Conservation (phyloP, 2,797 vertebrate genomes). For the Trachurus trachurus region DNA sequence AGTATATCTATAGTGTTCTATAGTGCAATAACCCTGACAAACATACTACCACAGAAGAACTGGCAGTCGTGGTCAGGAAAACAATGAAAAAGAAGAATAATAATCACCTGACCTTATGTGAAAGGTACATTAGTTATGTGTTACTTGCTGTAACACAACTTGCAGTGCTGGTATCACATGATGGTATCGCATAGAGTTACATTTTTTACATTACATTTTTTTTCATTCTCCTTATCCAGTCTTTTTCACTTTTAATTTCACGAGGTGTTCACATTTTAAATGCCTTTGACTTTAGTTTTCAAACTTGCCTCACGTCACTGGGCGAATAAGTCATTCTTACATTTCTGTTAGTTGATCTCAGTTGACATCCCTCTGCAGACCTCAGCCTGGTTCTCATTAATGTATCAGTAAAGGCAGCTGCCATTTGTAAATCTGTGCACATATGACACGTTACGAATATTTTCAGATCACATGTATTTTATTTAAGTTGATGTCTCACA, state of each 20-base stretch:
- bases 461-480: constrained; percentile 20
- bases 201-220: too few relatives aligned
- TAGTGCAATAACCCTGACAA: constrained; percentile 14
- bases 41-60: background rate
- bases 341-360: background rate
- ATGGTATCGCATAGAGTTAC: background rate
- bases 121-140: background rate
- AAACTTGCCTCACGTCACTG: background rate
- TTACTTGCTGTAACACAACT: background rate
- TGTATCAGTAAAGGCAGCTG: constrained; percentile 21
- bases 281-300: background rate
- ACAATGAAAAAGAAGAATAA: background rate
- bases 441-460: background rate
- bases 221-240: constrained; percentile 4
- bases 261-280: background rate
- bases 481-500: constrained; percentile 4
- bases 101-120: background rate
- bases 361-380: constrained; percentile 7
- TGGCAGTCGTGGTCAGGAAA: background rate
- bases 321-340: background rate
- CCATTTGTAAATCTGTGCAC: background rate
- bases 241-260: background rate
- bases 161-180: constrained; percentile 1
- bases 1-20: background rate
- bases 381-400: background rate